These are phyloP conservation scores for Anoplopoma fimbria DNA, from an alignment of 2,113 vertebrate species.

Conservation along the genomic window DNA sequence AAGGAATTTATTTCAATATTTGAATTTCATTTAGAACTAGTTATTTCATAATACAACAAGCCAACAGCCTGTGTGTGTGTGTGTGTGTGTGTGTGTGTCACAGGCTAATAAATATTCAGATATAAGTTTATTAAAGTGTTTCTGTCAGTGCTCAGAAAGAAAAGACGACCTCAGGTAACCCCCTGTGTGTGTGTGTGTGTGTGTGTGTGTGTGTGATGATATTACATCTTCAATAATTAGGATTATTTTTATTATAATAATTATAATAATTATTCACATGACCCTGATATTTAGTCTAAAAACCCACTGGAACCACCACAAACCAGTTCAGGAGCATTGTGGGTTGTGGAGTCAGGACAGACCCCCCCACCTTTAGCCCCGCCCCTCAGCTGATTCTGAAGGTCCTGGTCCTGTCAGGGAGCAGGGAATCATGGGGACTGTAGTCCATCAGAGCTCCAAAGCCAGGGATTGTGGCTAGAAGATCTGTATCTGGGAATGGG, in stretches of 20 bases:
- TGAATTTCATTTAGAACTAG: slow-evolving; percentile 55
- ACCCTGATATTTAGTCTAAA: slow-evolving; percentile 58
- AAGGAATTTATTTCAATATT: slow-evolving; percentile 62
- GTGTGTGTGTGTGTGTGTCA: not conserved
- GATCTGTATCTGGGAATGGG: slow-evolving; percentile 9
- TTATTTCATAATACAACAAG: slow-evolving; percentile 50
- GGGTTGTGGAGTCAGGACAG: slow-evolving; percentile 26
- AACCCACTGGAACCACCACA: slow-evolving; percentile 22
- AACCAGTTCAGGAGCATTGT: slow-evolving; percentile 17
- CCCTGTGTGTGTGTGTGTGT: slow-evolving; percentile 15
- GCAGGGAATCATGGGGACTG: slow-evolving; percentile 27
- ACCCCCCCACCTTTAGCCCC: not conserved
- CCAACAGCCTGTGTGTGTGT: not conserved
- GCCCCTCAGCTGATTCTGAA: not conserved
- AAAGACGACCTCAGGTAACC: slow-evolving; percentile 7
- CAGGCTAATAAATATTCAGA: slow-evolving; percentile 31
- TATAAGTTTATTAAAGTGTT: slow-evolving; percentile 7
- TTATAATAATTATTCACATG: slow-evolving; percentile 46
- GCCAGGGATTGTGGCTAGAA: not conserved
- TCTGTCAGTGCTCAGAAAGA: slow-evolving; percentile 43
- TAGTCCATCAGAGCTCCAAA: not conserved
- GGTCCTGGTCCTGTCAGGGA: not conserved
- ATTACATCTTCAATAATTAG: slow-evolving; percentile 21
- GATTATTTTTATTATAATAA: slow-evolving; percentile 24
- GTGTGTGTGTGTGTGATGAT: slow-evolving; percentile 11